A percentile compares a stretch with the other conserved stretches of the same genome.
phyloP scores from a whole-genome alignment of 2,113 vertebrate species.

The Callocephalon fimbriatum region DNA sequence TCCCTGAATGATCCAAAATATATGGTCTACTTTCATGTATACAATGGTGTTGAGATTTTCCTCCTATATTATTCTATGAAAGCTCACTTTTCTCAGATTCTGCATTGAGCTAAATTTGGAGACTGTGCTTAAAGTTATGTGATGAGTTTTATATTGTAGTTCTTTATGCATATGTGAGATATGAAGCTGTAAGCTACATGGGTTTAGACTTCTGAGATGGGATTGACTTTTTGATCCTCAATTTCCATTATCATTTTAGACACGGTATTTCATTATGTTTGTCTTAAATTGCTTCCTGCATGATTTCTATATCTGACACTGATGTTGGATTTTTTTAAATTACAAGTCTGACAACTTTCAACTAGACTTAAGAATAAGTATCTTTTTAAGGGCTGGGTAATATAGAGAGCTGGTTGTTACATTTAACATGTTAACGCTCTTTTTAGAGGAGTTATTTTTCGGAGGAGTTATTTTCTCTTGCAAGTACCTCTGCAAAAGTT shows the following conservation, averaged over 20 bases:
- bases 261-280: background rate
- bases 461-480: background rate
- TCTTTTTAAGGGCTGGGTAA: background rate
- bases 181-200: background rate
- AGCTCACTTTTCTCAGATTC: accelerated
- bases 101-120: background rate
- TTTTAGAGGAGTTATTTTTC: background rate
- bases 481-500: background rate
- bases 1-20: background rate
- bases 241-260: background rate
- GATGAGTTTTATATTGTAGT: background rate
- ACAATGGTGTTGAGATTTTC: background rate
- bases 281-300: background rate
- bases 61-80: background rate
- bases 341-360: background rate
- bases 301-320: background rate
- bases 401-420: background rate
- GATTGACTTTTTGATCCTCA: background rate
- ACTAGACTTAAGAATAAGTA: background rate
- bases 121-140: background rate
- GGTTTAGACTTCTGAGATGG: background rate
- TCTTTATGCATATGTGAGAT: background rate
- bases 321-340: background rate
- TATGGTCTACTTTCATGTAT: accelerated
- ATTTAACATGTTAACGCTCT: background rate